A percentile compares a stretch with the other conserved stretches of the same genome.
Evolutionary conservation across 1,140 invertebrate genomes (phyloP).

Genomic region (Papilio polyxenes): DNA sequence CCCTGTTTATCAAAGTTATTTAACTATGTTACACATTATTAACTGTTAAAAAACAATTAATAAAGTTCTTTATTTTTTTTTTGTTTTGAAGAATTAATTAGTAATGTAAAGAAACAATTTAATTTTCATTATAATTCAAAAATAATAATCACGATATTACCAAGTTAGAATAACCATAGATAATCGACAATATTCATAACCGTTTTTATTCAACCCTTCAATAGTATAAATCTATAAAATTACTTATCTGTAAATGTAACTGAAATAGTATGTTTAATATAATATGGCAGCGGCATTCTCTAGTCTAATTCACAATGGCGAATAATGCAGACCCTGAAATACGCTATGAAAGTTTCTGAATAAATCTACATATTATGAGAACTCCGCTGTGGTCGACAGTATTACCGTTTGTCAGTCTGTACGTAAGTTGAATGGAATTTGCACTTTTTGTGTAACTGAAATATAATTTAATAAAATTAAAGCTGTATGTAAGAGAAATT

Average conservation of each 20-base stretch:
- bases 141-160: no score
- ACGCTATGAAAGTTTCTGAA: conserved; percentile 25
- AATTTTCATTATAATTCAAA: no score
- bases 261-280: background rate
- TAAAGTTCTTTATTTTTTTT: no score
- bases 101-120: no score
- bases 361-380: conserved; percentile 18
- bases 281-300: background rate
- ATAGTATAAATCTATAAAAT: background rate
- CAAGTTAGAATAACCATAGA: no score
- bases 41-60: no score
- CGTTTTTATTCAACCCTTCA: no score
- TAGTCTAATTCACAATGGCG: conserved; percentile 15
- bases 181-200: no score
- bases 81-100: no score
- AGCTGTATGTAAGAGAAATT: background rate
- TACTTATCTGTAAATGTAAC: background rate
- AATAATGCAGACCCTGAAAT: conserved; percentile 17
- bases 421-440: conserved; percentile 1
- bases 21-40: no score
- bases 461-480: conserved; percentile 15
- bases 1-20: no score
- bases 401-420: conserved; percentile 6
- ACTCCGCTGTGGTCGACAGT: background rate
- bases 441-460: background rate